Evolutionary conservation across 92 coral and sea anemone species (phyloP).

Genomic region (Isaurus tuberculatus): DNA sequence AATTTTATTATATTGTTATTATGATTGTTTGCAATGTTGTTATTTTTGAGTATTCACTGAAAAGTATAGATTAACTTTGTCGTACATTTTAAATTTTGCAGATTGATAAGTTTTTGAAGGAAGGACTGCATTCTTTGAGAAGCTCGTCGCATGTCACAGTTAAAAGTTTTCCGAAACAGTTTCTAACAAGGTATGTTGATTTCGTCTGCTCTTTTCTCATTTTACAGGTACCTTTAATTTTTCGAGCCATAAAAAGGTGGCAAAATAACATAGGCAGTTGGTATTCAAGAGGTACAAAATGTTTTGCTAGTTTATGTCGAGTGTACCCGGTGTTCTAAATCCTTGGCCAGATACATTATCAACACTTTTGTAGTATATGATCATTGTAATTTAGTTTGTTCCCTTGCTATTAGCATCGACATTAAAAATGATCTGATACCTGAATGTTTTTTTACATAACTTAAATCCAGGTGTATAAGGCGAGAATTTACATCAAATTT

Average conservation of each 20-base stretch:
- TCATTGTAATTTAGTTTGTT: too few species aligned
- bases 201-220: not conserved
- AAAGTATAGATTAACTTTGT: not conserved
- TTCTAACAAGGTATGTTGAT: conserved; percentile 11
- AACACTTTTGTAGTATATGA: too few species aligned
- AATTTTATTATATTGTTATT: not conserved
- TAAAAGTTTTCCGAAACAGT: conserved; percentile 1
- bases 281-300: too few species aligned
- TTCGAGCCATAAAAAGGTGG: not conserved
- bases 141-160: not conserved
- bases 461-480: too few species aligned
- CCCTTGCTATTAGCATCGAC: too few species aligned
- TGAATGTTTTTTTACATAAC: too few species aligned
- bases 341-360: too few species aligned
- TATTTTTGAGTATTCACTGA: not conserved
- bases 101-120: conserved; percentile 33
- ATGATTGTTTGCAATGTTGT: not conserved
- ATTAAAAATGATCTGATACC: too few species aligned
- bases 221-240: not conserved
- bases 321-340: too few species aligned
- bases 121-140: conserved; percentile 16
- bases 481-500: too few species aligned
- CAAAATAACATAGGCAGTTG: too few species aligned
- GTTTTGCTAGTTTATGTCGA: too few species aligned
- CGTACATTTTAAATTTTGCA: not conserved